Conservation (phyloP, 2,888 invertebrate genomes). For the Helobdella robusta region DNA sequence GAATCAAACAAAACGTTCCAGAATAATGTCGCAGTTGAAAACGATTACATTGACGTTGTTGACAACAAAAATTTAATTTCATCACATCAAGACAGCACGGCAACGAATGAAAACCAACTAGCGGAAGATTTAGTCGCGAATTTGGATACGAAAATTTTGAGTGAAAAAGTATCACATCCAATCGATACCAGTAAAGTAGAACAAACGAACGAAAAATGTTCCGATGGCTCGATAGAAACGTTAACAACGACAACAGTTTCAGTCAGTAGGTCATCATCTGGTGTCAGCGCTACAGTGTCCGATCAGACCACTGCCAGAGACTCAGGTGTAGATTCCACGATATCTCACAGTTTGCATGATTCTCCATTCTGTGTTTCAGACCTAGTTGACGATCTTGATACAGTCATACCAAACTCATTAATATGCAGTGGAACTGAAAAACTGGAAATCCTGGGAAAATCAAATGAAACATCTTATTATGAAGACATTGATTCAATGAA, state of each 20-base stretch:
- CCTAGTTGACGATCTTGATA: constrained; percentile 3
- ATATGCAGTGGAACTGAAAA: constrained; percentile 1
- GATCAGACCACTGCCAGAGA: constrained; percentile 20
- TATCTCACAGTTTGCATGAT: constrained; percentile 26
- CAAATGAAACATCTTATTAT: constrained; percentile 34
- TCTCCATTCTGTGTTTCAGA: constrained; percentile 14
- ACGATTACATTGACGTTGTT: too few species aligned
- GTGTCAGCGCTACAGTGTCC: constrained; percentile 4
- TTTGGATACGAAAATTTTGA: not conserved
- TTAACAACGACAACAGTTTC: not conserved
- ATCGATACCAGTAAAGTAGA: not conserved
- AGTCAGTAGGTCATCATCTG: constrained; percentile 15
- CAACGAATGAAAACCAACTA: too few species aligned
- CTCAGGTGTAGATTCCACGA: constrained; percentile 29
- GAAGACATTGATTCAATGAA: constrained; percentile 35
- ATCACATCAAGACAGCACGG: not conserved
- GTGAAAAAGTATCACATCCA: not conserved
- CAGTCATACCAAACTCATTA: not conserved
- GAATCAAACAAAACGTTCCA: too few species aligned
- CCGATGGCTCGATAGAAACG: not conserved
- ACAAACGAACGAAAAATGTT: not conserved
- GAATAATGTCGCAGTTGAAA: too few species aligned
- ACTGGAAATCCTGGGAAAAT: constrained; percentile 20
- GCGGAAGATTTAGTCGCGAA: not conserved
- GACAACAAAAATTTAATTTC: too few species aligned